A percentile compares a stretch with the other conserved stretches of the same genome.
Conservation (phyloP, 2,113 vertebrate species). For the Oxygymnocypris stewartii region DNA sequence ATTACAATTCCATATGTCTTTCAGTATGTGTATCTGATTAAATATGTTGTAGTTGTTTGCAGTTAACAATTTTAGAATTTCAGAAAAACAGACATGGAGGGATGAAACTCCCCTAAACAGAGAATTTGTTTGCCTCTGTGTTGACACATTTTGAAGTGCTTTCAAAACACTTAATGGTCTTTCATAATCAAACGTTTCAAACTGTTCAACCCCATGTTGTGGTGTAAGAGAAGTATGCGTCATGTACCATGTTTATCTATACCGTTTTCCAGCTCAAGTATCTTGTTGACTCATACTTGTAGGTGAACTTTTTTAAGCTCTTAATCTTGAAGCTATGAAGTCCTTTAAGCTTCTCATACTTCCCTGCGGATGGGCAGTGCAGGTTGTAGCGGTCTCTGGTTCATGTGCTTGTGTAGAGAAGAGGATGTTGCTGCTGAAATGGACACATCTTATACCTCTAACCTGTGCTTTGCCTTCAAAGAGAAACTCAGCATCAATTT, state of each 20-base stretch:
- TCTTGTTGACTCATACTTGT: constrained; percentile 21
- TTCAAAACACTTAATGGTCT: not conserved
- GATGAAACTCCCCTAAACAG: not conserved
- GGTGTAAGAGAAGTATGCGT: not conserved
- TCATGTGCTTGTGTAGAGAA: not conserved
- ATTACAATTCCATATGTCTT: too few relatives aligned
- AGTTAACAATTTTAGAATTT: not conserved
- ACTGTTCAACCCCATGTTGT: not conserved
- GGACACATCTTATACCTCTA: not conserved
- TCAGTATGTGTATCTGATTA: not conserved
- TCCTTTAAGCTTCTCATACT: not conserved
- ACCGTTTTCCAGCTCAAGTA: not conserved
- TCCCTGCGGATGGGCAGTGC: not conserved
- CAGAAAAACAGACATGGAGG: not conserved
- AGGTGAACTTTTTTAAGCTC: not conserved
- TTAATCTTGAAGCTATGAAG: not conserved
- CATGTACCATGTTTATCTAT: not conserved
- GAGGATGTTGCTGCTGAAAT: constrained; percentile 46
- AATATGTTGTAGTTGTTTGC: not conserved
- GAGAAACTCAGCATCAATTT: not conserved
- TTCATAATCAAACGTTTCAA: not conserved
- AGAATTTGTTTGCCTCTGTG: not conserved
- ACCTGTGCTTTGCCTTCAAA: not conserved
- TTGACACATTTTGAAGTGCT: not conserved
- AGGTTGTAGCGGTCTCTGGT: constrained; percentile 11